Conservation (phyloP, 2,113 vertebrate genomes). For the Delphinus delphis region DNA sequence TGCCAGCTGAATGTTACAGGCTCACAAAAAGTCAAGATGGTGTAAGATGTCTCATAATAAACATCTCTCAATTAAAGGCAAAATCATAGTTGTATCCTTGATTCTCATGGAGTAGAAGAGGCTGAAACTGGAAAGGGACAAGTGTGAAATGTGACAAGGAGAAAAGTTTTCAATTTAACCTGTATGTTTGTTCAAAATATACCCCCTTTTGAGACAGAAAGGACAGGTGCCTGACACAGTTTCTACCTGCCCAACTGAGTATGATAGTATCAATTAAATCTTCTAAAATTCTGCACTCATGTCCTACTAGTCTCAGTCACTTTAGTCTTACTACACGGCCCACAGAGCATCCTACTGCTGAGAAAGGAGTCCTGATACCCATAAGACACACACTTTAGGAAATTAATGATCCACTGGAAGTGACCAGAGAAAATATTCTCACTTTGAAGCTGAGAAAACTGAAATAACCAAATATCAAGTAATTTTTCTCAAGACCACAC, state of each 20-base stretch:
- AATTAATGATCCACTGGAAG: background rate
- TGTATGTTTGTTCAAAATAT: background rate
- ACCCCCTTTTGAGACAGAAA: background rate
- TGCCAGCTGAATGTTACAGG: background rate
- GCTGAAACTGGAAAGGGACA: background rate
- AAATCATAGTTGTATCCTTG: background rate
- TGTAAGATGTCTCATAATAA: background rate
- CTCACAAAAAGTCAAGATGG: background rate
- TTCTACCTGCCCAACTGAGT: background rate
- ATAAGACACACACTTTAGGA: background rate
- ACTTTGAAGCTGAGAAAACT: background rate
- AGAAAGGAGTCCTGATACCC: background rate
- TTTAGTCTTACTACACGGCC: background rate
- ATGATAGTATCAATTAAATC: background rate
- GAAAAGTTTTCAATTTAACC: background rate
- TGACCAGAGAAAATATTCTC: background rate
- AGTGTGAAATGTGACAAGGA: background rate
- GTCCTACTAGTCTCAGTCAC: background rate
- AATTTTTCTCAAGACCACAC: background rate
- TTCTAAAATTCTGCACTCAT: background rate
- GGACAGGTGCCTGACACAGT: too few species aligned
- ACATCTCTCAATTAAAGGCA: background rate
- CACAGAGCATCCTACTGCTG: too few species aligned
- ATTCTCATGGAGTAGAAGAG: background rate
- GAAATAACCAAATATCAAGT: background rate